Percentiles rank a stretch among this genome's conserved stretches.
These are phyloP conservation scores for Picus viridis DNA, from an alignment of 2,797 vertebrate species.

Conservation along the genomic window DNA sequence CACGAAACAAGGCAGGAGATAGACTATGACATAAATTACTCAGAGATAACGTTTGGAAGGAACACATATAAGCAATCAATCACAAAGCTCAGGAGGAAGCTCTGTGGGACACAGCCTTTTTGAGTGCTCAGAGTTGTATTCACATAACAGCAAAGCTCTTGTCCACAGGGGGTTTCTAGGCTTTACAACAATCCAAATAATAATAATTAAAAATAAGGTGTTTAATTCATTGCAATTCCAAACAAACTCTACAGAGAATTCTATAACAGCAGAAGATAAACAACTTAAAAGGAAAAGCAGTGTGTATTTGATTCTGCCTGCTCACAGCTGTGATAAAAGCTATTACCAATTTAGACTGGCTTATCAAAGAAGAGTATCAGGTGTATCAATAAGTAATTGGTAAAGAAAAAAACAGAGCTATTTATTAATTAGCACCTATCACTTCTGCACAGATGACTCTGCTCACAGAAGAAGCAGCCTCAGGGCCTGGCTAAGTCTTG, in stretches of 20 bases:
- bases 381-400: constrained; percentile 54
- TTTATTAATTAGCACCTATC: constrained; percentile 54
- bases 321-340: constrained; percentile 45
- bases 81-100: constrained; percentile 32
- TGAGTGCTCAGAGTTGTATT: background rate
- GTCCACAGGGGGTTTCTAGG: constrained; percentile 13
- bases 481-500: background rate
- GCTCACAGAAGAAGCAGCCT: constrained; percentile 1
- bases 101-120: constrained; percentile 15
- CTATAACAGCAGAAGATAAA: constrained; percentile 28
- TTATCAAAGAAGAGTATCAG: constrained; percentile 38
- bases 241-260: constrained; percentile 49
- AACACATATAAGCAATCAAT: constrained; percentile 12
- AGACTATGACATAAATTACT: constrained; percentile 56
- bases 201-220: constrained; percentile 52
- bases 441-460: background rate
- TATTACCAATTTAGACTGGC: constrained; percentile 15
- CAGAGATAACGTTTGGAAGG: constrained; percentile 32
- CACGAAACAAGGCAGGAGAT: constrained; percentile 4
- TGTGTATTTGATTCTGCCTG: constrained; percentile 7
- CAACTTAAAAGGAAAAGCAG: constrained; percentile 44
- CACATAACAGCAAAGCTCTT: background rate
- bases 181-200: constrained; percentile 49
- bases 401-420: background rate
- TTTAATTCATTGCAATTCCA: constrained; percentile 46